Evolutionary conservation across 2,797 vertebrate species (phyloP).

Genomic region (Spea hammondii): DNA sequence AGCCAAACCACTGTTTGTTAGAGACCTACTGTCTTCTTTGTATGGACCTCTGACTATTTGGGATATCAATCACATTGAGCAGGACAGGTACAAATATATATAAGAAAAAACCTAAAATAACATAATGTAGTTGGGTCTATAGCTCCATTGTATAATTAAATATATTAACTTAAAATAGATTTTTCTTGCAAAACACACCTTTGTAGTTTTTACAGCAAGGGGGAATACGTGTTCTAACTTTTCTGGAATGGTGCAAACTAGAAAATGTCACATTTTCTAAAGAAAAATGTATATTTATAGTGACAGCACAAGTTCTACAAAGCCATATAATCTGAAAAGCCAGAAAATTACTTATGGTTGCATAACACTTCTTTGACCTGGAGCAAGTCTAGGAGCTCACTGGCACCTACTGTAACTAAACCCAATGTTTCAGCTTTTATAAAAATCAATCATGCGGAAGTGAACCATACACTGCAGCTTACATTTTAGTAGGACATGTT

Average conservation of each 20-base stretch:
- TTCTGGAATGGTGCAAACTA: not conserved
- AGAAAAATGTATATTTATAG: constrained; percentile 11
- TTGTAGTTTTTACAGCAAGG: not conserved
- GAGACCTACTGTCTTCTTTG: no score
- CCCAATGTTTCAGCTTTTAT: not conserved
- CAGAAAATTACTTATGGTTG: constrained; percentile 10
- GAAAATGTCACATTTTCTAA: constrained; percentile 15
- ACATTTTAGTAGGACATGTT: not conserved
- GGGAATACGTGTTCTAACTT: not conserved
- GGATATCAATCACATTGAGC: no score
- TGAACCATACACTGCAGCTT: not conserved
- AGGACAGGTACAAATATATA: no score
- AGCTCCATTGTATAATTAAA: no score
- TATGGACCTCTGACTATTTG: no score
- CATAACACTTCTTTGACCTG: not conserved
- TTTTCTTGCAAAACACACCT: not conserved
- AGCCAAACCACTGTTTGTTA: no score
- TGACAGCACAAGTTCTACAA: constrained; percentile 9
- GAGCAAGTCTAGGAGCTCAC: constrained; percentile 4
- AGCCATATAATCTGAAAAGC: constrained; percentile 15
- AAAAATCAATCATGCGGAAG: constrained; percentile 16
- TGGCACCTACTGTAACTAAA: not conserved
- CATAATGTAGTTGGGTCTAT: no score
- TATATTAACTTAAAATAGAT: not conserved
- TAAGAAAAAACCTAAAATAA: no score